Evolutionary conservation across 2,797 vertebrate species (phyloP).

Genomic region (Clarias fuscus): DNA sequence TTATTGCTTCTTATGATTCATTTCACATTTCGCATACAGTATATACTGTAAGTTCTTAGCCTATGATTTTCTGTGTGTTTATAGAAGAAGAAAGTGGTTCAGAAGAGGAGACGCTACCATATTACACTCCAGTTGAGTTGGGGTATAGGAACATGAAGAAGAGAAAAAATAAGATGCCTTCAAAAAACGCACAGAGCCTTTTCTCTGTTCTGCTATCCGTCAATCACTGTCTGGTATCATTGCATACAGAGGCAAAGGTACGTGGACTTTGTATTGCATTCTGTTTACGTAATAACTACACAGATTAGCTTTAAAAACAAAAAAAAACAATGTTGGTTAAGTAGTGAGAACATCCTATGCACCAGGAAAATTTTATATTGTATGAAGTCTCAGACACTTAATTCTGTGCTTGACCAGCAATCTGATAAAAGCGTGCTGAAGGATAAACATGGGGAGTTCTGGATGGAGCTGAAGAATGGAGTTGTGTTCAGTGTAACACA

Average conservation of each 20-base stretch:
- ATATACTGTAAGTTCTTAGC: not conserved
- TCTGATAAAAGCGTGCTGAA: constrained; percentile 80
- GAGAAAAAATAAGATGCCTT: constrained; percentile 86
- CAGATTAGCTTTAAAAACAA: not conserved
- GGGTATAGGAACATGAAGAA: constrained; percentile 86
- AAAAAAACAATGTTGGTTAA: not conserved
- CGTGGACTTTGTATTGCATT: not conserved
- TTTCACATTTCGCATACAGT: not conserved
- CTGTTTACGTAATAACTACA: not conserved
- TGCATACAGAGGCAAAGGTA: constrained; percentile 91
- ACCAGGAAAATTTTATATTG: not conserved
- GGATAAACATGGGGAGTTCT: constrained; percentile 93
- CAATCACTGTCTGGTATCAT: constrained; percentile 85
- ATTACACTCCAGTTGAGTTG: constrained; percentile 83
- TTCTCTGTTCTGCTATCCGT: constrained; percentile 88
- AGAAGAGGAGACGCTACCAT: constrained; percentile 90
- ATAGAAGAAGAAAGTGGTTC: constrained; percentile 95
- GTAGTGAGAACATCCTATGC: not conserved
- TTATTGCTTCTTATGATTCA: not conserved
- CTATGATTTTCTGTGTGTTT: constrained; percentile 44
- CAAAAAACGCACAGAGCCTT: constrained; percentile 89
- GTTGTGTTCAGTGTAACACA: constrained; percentile 90
- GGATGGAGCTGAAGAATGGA: constrained; percentile 87
- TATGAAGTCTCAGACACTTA: not conserved
- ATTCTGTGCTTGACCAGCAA: constrained; percentile 66